Base-by-base conservation (phyloP, 2,888 invertebrate species). In the Platycheirus albimanus region DNA sequence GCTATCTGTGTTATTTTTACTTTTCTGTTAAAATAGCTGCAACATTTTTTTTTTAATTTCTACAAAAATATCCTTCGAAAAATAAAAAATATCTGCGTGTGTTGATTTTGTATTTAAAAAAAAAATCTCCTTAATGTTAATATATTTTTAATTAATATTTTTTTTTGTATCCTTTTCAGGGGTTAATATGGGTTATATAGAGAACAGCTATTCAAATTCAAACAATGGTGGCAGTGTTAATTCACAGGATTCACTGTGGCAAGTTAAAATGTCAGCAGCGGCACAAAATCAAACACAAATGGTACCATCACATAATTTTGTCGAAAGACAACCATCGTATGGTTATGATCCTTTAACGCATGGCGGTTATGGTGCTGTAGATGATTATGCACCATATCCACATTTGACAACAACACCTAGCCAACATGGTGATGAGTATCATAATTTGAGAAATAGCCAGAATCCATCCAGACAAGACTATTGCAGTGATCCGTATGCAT, bases 161-260 rank as follows among this genome's bases (percentile, higher is more conserved):
- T 30, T 43, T 13, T 43, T 47, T 72, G 63, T 54, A 24, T 69
- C 54, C 8, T 58, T 79, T 90, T 10, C 91, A 96, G 96, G 96
- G 94, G 94, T 95, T 85, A 96, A 96, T 91, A 96, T 96, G 95
- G 96, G 95, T 85, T 97, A 97, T 92, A 94, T 96, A 92, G 97
- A 97, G 90, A 96, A 96, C 91, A 96, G 96, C 90, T 97, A 97
- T 91, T 96, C 97, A 77, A 97, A 97, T 90, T 97, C 97, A 78
- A 97, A 97, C 92, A 97, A 97, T 90, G 97, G 97, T n/a, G 97
- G 97, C 86, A 97, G 97, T 87, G 97, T 97, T 74, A 97, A 98
- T 92, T 97, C 97, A 3, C 97, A 97, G 91, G 97, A 97, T 90
- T 97, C 97, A 41, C 91, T 98, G 88, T 97, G 98, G 97, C 97